A percentile compares a stretch with the other conserved stretches of the same genome.
Conservation (phyloP, 1,140 invertebrate genomes). For the Hyles euphorbiae region DNA sequence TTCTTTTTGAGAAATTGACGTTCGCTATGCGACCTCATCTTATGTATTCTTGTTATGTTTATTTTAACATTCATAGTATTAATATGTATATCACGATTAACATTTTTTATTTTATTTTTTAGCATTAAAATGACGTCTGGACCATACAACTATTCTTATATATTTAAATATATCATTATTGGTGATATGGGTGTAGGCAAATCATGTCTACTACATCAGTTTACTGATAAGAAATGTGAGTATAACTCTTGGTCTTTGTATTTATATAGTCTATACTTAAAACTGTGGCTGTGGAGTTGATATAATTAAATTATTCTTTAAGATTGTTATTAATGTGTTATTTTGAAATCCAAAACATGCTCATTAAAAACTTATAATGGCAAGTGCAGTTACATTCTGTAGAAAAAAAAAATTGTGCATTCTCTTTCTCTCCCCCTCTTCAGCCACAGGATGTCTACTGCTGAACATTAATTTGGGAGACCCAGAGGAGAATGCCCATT, state of each 20-base stretch:
- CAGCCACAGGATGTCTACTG: too few species aligned
- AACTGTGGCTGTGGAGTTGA: background rate
- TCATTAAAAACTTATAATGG: too few species aligned
- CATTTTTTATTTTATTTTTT: constrained; percentile 24
- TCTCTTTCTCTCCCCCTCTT: too few species aligned
- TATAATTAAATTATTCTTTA: background rate
- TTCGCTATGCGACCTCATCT: too few species aligned
- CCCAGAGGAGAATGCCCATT: too few species aligned
- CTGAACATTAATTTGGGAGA: too few species aligned
- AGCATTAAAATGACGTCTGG: constrained; percentile 88
- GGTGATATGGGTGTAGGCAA: constrained; percentile 99
- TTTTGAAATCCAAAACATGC: too few species aligned
- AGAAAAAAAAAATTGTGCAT: too few species aligned
- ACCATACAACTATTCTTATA: constrained; percentile 99
- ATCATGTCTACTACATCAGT: constrained; percentile 98
- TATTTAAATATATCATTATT: constrained; percentile 99
- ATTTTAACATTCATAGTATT: background rate
- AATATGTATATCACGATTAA: background rate
- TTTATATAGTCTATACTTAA: background rate
- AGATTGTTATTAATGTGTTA: too few species aligned
- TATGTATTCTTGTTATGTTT: background rate
- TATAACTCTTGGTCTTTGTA: constrained; percentile 33
- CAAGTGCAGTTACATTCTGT: too few species aligned
- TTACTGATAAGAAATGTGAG: constrained; percentile 99
- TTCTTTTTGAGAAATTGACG: too few species aligned